These are phyloP conservation scores for Paedocypris sp. DNA, from an alignment of 2,113 vertebrate species.

Conservation along the genomic window DNA sequence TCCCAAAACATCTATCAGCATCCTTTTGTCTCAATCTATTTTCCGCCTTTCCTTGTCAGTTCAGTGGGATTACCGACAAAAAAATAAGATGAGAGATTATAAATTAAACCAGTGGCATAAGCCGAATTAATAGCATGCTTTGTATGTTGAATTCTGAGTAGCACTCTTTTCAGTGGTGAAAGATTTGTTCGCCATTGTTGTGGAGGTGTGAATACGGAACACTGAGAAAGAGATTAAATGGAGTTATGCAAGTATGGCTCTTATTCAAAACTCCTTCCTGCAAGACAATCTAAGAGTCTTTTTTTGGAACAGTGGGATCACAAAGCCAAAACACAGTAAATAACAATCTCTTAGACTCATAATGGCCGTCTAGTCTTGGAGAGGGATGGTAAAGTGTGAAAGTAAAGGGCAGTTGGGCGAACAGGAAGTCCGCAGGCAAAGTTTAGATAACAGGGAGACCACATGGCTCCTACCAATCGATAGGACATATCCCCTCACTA, in stretches of 20 bases:
- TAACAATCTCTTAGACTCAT: not conserved
- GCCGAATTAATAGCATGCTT: slow-evolving; percentile 41
- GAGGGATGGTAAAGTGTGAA: slow-evolving; percentile 1
- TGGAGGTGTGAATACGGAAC: too few species aligned
- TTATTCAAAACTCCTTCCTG: too few species aligned
- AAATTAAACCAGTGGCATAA: slow-evolving; percentile 49
- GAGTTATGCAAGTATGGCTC: too few species aligned
- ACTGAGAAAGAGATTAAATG: too few species aligned
- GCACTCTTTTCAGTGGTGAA: slow-evolving; percentile 15
- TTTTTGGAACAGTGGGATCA: not conserved
- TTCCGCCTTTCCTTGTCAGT: slow-evolving; percentile 17
- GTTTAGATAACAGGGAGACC: slow-evolving; percentile 50
- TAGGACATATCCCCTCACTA: slow-evolving; percentile 56
- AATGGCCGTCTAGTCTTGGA: too few species aligned
- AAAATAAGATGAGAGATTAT: slow-evolving; percentile 51
- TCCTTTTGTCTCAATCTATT: not conserved
- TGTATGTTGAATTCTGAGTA: slow-evolving; percentile 12
- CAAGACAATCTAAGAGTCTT: too few species aligned
- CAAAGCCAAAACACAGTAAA: not conserved
- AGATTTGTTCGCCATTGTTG: too few species aligned
- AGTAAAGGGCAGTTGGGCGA: slow-evolving; percentile 36
- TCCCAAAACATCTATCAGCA: not conserved
- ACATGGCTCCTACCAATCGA: slow-evolving; percentile 51
- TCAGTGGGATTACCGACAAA: slow-evolving; percentile 49
- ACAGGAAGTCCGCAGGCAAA: slow-evolving; percentile 43